phyloP scores from a whole-genome alignment of 1,140 invertebrate species.

The Pachyrhynchus sulphureomaculatus region DNA sequence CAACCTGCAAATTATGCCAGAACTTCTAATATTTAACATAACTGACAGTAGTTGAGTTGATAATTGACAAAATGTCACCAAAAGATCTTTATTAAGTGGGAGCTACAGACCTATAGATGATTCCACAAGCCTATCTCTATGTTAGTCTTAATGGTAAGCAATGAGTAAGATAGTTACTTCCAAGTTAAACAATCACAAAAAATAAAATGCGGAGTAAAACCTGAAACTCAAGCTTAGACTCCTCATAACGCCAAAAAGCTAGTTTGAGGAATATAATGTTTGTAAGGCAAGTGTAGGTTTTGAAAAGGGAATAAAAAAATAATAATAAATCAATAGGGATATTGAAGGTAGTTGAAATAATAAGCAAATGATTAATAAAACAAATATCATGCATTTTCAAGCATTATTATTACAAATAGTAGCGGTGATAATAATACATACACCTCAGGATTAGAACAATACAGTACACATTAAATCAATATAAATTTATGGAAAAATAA shows the following conservation, averaged over 20 bases:
- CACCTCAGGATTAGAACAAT: conserved; percentile 57
- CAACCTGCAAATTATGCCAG: no score
- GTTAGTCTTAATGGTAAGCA: conserved; percentile 33
- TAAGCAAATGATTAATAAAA: conserved; percentile 77
- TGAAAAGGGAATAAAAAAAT: conserved; percentile 5
- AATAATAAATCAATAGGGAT: conserved; percentile 28
- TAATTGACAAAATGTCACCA: no score
- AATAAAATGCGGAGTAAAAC: conserved; percentile 40
- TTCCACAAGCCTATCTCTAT: neutral
- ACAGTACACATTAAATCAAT: conserved; percentile 61
- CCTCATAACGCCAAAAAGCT: neutral
- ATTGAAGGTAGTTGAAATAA: conserved; percentile 58
- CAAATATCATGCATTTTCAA: conserved; percentile 84
- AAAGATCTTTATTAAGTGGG: no score
- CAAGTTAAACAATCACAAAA: conserved; percentile 41
- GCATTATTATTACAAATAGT: conserved; percentile 84
- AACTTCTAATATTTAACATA: no score
- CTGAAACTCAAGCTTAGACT: conserved; percentile 2
- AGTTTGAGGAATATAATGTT: neutral
- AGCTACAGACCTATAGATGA: no score
- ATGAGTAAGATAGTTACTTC: conserved; percentile 7
- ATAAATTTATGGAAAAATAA: conserved; percentile 43
- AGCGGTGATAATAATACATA: conserved; percentile 57
- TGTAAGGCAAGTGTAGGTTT: neutral
- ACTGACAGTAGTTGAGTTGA: neutral